Base-by-base conservation (phyloP, 2,888 invertebrate genomes). In the Diaphora mendica region DNA sequence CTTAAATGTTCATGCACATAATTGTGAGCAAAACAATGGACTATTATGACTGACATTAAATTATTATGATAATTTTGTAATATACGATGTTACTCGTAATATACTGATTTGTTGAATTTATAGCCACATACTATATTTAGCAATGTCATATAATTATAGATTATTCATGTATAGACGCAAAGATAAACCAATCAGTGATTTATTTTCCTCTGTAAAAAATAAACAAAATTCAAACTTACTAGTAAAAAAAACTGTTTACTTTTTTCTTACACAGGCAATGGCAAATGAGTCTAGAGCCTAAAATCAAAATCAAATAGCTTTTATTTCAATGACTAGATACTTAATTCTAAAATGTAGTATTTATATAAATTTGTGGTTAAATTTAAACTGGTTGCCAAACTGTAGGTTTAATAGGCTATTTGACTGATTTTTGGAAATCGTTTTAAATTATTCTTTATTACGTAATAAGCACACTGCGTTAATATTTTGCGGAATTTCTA, bases 21-120 rank as follows among this genome's bases (percentile, higher is more conserved):
- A 64, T 70, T 69, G 44, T 33, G 64, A 64, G 64, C 64, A 70
- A 64, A 70, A 64, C 70, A 70, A 70, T 70, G 64, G 26, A 70
- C 64, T 70, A 44, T 64, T 70, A 70, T 64, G 70, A 70, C 15
- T 23, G 20, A 70, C 30, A 64, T 70, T 48, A 64, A 64, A 42
- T 59, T 70, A 70, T 70, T 70, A 70, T 70, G 64, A 42, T 64
- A 70, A 64, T 70, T 64, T 39, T 70, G 35, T 33, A 35, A 64
- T 64, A n/a, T 64, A 70, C 33, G 70, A 70, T 26, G 17, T 48
- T 64, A n/a, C n/a, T n/a, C n/a, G n/a, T n/a, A 44, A 70, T 70
- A n/a, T 42, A n/a, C 30, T 15, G 70, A 3, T 33, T 55, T 70
- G 44, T 70, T 44, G 11, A 70, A 44, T 64, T 69, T 59, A 69